These are phyloP conservation scores for Bubo bubo DNA, from an alignment of 2,113 vertebrate species.

Conservation along the genomic window DNA sequence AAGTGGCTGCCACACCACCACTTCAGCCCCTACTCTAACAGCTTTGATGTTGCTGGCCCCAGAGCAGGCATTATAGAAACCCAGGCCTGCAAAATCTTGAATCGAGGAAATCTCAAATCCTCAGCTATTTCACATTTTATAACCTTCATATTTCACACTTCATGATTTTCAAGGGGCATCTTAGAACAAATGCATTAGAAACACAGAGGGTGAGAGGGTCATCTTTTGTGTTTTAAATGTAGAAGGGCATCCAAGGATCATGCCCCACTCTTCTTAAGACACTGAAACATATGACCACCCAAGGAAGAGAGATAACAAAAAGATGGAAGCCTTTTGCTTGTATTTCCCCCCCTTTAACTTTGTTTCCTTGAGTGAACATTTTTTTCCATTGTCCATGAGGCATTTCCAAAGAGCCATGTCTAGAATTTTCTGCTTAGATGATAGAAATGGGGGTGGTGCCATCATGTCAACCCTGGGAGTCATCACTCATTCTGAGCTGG, in stretches of 20 bases:
- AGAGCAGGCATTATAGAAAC: neutral
- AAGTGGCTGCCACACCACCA: neutral
- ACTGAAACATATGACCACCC: neutral
- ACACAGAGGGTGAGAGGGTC: neutral
- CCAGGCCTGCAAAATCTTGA: neutral
- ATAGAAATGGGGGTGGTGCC: neutral
- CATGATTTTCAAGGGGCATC: neutral
- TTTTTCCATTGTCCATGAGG: neutral
- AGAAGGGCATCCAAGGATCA: neutral
- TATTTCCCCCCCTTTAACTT: fast-evolving
- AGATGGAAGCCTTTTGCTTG: neutral
- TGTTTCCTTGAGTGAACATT: neutral
- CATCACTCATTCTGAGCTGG: neutral
- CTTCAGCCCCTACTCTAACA: neutral
- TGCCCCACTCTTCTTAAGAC: neutral
- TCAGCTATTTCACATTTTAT: neutral
- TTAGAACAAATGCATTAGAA: neutral
- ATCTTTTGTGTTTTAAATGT: neutral
- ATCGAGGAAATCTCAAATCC: neutral
- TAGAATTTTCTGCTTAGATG: neutral
- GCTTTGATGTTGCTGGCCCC: neutral
- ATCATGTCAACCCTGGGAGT: neutral
- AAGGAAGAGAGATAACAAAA: neutral
- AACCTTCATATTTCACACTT: neutral
- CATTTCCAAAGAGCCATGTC: neutral